These are phyloP conservation scores for Margaritifera margaritifera DNA, from an alignment of 2,888 invertebrate genomes.

Conservation along the genomic window DNA sequence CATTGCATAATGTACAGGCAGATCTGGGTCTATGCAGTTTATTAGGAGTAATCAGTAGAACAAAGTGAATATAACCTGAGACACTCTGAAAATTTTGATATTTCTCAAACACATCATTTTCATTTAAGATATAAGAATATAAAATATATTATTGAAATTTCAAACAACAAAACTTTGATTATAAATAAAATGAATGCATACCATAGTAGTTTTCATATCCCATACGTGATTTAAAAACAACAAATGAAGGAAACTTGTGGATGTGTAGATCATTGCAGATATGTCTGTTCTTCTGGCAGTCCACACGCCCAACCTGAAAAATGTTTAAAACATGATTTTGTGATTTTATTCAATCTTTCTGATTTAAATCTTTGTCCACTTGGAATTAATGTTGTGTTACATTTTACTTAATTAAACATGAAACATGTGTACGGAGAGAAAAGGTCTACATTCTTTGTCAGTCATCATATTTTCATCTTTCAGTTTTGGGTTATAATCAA, in stretches of 20 bases:
- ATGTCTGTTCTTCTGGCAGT: conserved; percentile 68
- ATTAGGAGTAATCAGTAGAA: too few relatives aligned
- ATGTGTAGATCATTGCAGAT: conserved; percentile 72
- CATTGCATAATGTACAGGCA: too few relatives aligned
- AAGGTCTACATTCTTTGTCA: too few relatives aligned
- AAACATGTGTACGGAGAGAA: not conserved
- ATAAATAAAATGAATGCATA: conserved; percentile 41
- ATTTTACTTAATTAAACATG: not conserved
- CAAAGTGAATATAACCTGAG: too few relatives aligned
- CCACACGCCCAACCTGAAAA: conserved; percentile 71
- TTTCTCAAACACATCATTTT: too few relatives aligned
- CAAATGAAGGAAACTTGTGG: conserved; percentile 80
- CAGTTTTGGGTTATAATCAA: too few relatives aligned
- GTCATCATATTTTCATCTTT: too few relatives aligned
- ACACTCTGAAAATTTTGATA: too few relatives aligned
- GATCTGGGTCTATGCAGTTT: too few relatives aligned
- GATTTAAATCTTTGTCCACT: not conserved
- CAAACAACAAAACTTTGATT: too few relatives aligned
- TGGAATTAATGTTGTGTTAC: not conserved
- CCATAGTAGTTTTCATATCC: conserved; percentile 85
- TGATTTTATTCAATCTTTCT: not conserved
- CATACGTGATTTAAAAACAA: conserved; percentile 83
- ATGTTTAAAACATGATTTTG: not conserved
- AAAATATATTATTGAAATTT: too few relatives aligned
- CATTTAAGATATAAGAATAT: too few relatives aligned